phyloP scores from a whole-genome alignment of 2,113 vertebrate species.

The Ptilorrhoa leucosticta region DNA sequence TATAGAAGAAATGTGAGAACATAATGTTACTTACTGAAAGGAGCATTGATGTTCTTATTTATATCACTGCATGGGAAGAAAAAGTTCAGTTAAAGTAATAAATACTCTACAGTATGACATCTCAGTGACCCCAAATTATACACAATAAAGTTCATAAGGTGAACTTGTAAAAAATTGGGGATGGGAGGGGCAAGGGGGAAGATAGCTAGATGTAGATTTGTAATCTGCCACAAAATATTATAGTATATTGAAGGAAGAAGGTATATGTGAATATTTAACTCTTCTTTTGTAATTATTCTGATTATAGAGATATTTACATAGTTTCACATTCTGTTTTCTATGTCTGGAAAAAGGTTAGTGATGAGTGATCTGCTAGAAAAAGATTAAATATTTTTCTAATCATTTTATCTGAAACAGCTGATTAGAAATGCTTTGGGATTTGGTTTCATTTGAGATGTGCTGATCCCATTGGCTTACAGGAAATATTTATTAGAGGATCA shows the following conservation, averaged over 20 bases:
- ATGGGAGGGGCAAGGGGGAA: too few relatives aligned
- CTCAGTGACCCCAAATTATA: background rate
- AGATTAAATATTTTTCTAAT: background rate
- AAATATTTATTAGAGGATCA: background rate
- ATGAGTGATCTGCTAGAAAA: background rate
- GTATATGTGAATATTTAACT: background rate
- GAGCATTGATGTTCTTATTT: background rate
- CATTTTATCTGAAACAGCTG: background rate
- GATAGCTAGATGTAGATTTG: background rate
- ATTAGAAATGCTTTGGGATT: background rate
- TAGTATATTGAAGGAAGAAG: background rate
- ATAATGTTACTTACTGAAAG: background rate
- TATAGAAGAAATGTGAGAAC: background rate
- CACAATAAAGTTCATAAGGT: background rate
- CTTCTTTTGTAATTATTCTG: background rate
- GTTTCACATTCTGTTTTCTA: background rate
- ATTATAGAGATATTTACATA: background rate
- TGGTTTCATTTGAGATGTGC: background rate
- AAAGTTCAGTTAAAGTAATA: background rate
- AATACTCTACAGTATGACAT: background rate
- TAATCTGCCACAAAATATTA: background rate
- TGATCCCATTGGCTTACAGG: background rate
- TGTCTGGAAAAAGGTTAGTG: background rate
- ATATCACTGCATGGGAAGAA: background rate
- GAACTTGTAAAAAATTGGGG: background rate